Percentiles rank a stretch among this genome's conserved stretches.
Conservation (phyloP, 2,113 vertebrate genomes). For the Sylvilagus bachmani region DNA sequence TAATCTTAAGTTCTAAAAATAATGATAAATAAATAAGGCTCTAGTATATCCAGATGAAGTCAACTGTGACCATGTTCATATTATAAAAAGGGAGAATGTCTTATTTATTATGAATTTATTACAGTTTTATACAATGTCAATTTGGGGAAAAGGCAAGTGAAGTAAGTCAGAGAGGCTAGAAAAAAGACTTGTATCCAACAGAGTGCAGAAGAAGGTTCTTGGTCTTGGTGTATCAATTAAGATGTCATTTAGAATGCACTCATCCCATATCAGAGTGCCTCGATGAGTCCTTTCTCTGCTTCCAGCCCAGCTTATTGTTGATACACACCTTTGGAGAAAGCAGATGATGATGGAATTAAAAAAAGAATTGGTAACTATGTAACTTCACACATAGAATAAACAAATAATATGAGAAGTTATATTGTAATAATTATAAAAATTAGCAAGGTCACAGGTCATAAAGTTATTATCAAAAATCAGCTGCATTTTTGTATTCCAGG, state of each 20-base stretch:
- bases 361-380: background rate
- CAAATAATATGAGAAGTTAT: background rate
- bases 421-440: background rate
- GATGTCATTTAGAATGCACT: too few species aligned
- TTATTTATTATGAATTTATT: conserved; percentile 18
- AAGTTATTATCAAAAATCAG: background rate
- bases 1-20: conserved; percentile 30
- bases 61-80: background rate
- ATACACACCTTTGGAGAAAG: too few species aligned
- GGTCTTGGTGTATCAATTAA: background rate
- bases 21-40: conserved; percentile 1
- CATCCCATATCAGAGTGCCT: too few species aligned
- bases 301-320: too few species aligned
- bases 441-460: background rate
- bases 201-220: background rate
- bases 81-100: background rate
- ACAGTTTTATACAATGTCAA: background rate
- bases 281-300: too few species aligned
- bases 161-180: background rate
- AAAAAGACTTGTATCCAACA: too few species aligned
- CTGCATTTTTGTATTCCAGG: background rate
- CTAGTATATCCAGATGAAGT: background rate
- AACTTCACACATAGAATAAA: background rate
- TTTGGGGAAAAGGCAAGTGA: background rate
- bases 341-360: background rate